phyloP scores from a whole-genome alignment of 2,888 invertebrate species.

The Plagiodera versicolora region DNA sequence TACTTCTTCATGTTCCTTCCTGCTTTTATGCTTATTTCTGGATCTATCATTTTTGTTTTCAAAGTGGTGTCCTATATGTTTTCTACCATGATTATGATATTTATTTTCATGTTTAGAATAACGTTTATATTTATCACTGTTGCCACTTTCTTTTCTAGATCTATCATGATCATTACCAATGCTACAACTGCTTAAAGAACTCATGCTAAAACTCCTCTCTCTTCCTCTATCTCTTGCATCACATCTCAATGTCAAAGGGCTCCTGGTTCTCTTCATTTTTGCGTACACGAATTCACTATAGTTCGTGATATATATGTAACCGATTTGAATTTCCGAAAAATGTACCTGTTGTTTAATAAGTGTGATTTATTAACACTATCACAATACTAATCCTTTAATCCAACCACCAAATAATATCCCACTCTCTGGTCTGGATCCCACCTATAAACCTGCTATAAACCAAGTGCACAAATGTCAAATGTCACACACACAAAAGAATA shows the following conservation, averaged over 20 bases:
- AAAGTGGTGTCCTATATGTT: not conserved
- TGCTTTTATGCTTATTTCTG: conserved; percentile 15
- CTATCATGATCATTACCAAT: not conserved
- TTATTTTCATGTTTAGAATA: not conserved
- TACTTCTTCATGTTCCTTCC: conserved; percentile 18
- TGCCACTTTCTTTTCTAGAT: conserved; percentile 13
- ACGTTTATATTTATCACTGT: not conserved
- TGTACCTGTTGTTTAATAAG: too few species aligned
- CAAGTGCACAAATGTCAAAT: too few species aligned
- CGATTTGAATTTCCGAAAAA: too few species aligned
- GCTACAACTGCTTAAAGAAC: conserved; percentile 23
- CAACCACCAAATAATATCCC: too few species aligned
- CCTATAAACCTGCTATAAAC: too few species aligned
- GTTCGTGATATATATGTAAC: too few species aligned
- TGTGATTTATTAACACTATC: too few species aligned
- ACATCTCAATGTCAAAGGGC: conserved; percentile 9
- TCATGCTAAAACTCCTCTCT: conserved; percentile 21
- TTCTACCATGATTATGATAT: not conserved
- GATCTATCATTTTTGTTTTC: not conserved
- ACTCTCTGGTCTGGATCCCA: too few species aligned
- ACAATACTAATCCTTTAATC: too few species aligned
- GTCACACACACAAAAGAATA: too few species aligned
- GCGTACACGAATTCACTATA: too few species aligned
- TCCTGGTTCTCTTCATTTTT: conserved; percentile 10
- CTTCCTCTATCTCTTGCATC: not conserved